Evolutionary conservation across 2,797 vertebrate genomes (phyloP).

Genomic region (Sebastes oblongus): DNA sequence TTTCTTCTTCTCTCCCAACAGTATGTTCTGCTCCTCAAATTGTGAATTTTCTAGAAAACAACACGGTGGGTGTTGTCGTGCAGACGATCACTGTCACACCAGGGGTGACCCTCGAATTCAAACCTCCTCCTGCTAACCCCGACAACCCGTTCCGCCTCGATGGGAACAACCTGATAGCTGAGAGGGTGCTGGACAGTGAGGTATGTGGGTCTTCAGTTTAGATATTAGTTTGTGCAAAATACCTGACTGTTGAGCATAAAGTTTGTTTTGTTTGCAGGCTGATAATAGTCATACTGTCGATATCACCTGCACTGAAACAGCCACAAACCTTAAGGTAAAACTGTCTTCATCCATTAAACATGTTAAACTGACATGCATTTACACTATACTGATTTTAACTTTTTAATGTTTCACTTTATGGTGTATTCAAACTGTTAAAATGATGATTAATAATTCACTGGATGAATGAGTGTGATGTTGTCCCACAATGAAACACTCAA

Average conservation of each 20-base stretch:
- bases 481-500: background rate
- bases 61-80: background rate
- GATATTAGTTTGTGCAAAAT: background rate
- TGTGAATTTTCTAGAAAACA: conserved; percentile 51
- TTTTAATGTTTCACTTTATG: background rate
- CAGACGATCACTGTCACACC: fast-evolving
- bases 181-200: conserved; percentile 69
- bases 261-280: conserved; percentile 21
- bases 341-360: background rate
- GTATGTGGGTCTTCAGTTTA: conserved; percentile 44
- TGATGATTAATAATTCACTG: too few species aligned
- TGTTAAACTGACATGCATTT: background rate
- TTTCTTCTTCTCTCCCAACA: conserved; percentile 18
- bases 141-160: conserved; percentile 28
- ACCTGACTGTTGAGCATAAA: background rate
- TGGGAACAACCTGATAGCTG: conserved; percentile 1
- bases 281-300: fast-evolving
- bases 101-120: conserved; percentile 6
- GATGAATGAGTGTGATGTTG: background rate
- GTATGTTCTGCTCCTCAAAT: fast-evolving
- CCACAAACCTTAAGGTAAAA: fast-evolving
- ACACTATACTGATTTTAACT: background rate
- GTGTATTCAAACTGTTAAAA: background rate
- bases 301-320: background rate
- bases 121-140: fast-evolving